Evolutionary conservation across 2,113 vertebrate species (phyloP), one percentile per base, ranked within the genome.

Genomic region (Numenius arquata): DNA sequence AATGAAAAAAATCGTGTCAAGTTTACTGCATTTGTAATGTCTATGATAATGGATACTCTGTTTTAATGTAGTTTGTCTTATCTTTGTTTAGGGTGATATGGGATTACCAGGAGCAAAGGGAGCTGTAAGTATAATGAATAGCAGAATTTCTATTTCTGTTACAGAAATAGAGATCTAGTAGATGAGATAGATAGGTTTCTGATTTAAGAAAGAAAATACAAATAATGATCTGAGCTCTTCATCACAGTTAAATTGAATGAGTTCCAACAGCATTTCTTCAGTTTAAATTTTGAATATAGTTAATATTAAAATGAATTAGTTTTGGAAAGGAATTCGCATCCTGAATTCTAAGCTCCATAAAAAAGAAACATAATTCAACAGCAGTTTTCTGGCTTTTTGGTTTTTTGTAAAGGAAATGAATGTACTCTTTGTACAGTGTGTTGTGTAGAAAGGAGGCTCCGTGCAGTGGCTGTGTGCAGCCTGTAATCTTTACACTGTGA

Each of bases 101-200:
- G 99, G 99, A 97, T 98, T 98, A 67, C n/a, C 97, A 78, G 99
- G 99, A 93, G 74, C 98, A 82, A 99, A 99, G 96, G 99, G 99
- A 98, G 97, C 98, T 84, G 99, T 99, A 98, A 98, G 99, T 99
- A 98, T 84, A 95, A 95, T 56, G 32, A 96, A 82, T 23, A 91
- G 5, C 63, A 88, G n/a, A n/a, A n/a, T n/a, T n/a, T n/a, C n/a
- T n/a, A n/a, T n/a, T n/a, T n/a, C 56, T 86, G 41, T 32, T 90
- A 63, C 10, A 84, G 59, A 92, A 76, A 89, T 62, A 53, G 88
- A 97, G 78, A n/a, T 76, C 34, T 83, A 45, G 34, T 50, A 83
- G 81, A 94, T 94, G 45, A 94, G 41, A 63, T 67, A 36, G 56
- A 66, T 17, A n/a, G 2, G 43, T 83, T 63, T 88, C 56, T 86